These are phyloP conservation scores for Tragopan temminckii DNA, from an alignment of 2,797 vertebrate species.

Conservation along the genomic window DNA sequence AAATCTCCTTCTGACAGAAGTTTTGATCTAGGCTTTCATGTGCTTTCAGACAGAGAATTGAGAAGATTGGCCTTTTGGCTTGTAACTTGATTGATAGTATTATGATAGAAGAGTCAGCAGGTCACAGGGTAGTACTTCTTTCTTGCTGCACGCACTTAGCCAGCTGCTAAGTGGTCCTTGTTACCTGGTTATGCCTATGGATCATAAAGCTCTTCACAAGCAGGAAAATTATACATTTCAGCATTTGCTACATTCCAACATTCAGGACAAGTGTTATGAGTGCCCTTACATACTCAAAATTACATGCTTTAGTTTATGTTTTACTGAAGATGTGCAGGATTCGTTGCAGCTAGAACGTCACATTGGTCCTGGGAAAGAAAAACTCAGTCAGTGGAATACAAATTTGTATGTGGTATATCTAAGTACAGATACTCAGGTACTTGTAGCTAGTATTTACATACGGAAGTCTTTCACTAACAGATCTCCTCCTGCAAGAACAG, in stretches of 20 bases:
- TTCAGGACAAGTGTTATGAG: not conserved
- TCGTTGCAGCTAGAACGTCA: not conserved
- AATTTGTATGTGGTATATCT: too few relatives aligned
- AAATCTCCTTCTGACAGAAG: rapidly evolving
- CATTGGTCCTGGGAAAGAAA: not conserved
- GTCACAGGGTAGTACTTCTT: not conserved
- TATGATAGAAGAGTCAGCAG: not conserved
- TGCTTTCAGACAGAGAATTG: not conserved
- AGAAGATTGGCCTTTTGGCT: not conserved
- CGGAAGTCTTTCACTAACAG: not conserved
- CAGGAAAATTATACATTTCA: not conserved
- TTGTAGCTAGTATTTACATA: not conserved
- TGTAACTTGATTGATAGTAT: not conserved
- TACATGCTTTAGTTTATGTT: not conserved
- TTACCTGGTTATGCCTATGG: not conserved
- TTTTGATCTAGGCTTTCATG: not conserved
- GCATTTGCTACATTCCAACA: not conserved
- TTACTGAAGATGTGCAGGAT: not conserved
- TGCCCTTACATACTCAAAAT: not conserved
- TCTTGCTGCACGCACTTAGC: not conserved
- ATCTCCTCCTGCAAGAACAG: not conserved
- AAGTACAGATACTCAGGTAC: not conserved
- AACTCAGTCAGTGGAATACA: not conserved
- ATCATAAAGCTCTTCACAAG: not conserved
- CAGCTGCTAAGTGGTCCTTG: not conserved